These are phyloP conservation scores for Andrena trimmerana DNA, from an alignment of 2,888 invertebrate genomes.

Conservation along the genomic window DNA sequence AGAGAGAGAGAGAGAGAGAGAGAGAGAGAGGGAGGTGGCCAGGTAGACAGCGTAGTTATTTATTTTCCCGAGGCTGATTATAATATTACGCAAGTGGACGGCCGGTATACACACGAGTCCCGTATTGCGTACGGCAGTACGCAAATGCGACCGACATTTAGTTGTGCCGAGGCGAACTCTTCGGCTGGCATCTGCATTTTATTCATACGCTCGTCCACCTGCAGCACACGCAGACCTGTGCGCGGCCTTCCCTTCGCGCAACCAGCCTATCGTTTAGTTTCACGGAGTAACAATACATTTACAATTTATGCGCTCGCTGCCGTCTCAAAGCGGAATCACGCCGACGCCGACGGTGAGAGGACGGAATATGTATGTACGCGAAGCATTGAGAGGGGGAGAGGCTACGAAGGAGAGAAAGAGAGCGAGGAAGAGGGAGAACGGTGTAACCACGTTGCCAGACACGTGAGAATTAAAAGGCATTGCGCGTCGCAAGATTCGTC, in stretches of 20 bases:
- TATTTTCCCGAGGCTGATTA: conserved; percentile 79
- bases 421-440: not conserved
- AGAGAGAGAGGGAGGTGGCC: conserved; percentile 35
- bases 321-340: conserved; percentile 23
- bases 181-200: conserved; percentile 69
- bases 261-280: conserved; percentile 56
- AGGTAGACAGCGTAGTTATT: conserved; percentile 74
- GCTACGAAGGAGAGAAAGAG: not conserved
- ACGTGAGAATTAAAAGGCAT: conserved; percentile 72
- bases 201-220: conserved; percentile 70
- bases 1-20: conserved; percentile 32
- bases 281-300: conserved; percentile 65
- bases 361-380: not conserved
- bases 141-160: conserved; percentile 70
- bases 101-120: conserved; percentile 21
- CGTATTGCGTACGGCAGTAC: conserved; percentile 65
- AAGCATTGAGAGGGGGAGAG: not conserved
- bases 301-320: conserved; percentile 57
- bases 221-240: conserved; percentile 22
- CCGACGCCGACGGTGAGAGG: conserved; percentile 13
- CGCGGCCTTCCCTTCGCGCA: conserved; percentile 39
- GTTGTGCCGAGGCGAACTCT: conserved; percentile 65
- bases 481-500: conserved; percentile 47
- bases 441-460: conserved; percentile 68
- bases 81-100: conserved; percentile 79